A percentile compares a stretch with the other conserved stretches of the same genome.
Conservation (phyloP, 2,888 invertebrate species). For the Drosophila demipolita region DNA sequence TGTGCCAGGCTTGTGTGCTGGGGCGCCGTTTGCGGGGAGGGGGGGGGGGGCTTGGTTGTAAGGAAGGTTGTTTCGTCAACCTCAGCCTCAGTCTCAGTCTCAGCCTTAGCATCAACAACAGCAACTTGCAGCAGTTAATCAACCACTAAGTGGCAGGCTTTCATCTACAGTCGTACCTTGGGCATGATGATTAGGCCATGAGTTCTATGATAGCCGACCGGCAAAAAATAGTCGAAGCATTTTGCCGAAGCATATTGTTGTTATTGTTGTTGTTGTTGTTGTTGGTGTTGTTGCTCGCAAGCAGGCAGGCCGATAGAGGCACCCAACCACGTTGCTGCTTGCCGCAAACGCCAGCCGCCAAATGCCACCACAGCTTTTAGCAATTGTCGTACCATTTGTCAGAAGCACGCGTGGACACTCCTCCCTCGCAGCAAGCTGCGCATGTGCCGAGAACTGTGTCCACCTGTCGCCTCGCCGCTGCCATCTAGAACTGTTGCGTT, state of each 20-base stretch:
- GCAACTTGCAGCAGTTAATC: constrained; percentile 60
- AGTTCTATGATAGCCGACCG: constrained; percentile 36
- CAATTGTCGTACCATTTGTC: constrained; percentile 84
- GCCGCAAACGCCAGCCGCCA: constrained; percentile 63
- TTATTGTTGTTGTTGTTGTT: background rate
- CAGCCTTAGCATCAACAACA: background rate
- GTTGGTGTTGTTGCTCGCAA: background rate
- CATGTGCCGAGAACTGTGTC: constrained; percentile 69
- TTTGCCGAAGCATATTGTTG: constrained; percentile 33
- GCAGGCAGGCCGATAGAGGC: constrained; percentile 41
- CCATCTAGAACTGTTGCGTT: constrained; percentile 39
- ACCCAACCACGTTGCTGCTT: constrained; percentile 60
- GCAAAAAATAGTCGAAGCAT: constrained; percentile 26
- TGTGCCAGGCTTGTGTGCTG: background rate
- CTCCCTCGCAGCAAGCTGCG: constrained; percentile 79
- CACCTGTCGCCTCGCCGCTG: constrained; percentile 28
- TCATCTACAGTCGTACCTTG: constrained; percentile 41
- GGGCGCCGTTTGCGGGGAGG: background rate
- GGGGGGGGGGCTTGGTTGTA: background rate
- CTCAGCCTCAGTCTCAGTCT: background rate
- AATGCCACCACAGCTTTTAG: constrained; percentile 82
- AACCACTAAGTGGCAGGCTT: constrained; percentile 66
- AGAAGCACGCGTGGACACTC: constrained; percentile 80
- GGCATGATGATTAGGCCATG: constrained; percentile 56
- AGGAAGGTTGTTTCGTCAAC: background rate